Percentiles rank a stretch among this genome's conserved stretches.
Conservation (phyloP, 2,797 vertebrate species). For the Pseudocheirus occidentalis region DNA sequence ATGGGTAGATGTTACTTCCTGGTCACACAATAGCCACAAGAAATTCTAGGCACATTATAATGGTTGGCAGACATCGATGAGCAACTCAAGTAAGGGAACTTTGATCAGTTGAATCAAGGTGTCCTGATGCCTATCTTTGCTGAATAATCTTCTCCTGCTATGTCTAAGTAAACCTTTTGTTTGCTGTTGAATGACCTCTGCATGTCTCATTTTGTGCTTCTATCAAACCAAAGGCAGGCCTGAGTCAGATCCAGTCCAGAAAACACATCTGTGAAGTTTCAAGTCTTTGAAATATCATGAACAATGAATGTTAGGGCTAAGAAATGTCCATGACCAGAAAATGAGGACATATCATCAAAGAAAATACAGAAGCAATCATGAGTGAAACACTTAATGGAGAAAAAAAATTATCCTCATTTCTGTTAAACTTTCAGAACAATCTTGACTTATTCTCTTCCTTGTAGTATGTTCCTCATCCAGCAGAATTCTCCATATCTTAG, state of each 20-base stretch:
- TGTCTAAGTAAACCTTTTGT: not conserved
- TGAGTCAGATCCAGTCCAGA: not conserved
- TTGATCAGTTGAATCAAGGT: not conserved
- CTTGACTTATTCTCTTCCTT: not conserved
- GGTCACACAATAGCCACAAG: not conserved
- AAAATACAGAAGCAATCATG: not conserved
- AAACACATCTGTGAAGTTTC: not conserved
- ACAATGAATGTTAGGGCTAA: not conserved
- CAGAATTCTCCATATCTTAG: not conserved
- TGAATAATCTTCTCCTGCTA: not conserved
- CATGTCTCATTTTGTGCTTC: not conserved
- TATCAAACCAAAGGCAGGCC: not conserved
- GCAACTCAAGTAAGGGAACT: not conserved
- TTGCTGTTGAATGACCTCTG: not conserved
- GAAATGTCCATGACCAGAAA: not conserved
- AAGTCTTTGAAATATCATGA: not conserved
- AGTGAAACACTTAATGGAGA: not conserved
- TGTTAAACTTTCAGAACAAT: not conserved
- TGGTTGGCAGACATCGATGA: not conserved
- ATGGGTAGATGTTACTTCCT: not conserved
- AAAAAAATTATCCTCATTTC: not conserved
- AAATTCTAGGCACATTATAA: not conserved
- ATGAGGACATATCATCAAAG: not conserved
- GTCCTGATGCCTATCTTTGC: not conserved
- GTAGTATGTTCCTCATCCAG: not conserved